Base-by-base conservation (phyloP, 1,140 invertebrate genomes). In the Rhagoletis pomonella region DNA sequence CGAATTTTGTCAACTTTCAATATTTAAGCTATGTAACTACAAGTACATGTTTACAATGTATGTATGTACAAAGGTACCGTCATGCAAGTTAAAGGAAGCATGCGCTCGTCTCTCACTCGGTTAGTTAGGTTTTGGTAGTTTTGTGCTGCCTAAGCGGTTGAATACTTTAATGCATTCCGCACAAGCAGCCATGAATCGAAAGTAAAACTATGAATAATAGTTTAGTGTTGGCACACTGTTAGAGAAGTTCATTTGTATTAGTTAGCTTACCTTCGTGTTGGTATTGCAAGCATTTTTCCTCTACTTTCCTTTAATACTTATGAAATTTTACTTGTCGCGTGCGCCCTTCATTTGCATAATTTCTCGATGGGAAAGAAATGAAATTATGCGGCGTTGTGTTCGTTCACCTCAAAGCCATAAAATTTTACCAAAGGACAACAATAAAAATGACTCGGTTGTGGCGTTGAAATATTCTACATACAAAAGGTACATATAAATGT, bases 201-300 rank as follows among this genome's bases (percentile, higher is more conserved):
- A 81, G 44, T 81, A 55, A 81, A 81, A 55, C 47, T 55, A 81
- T 81, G 73, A 81, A 81, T 81, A 81, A 81, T 81, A 81, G 73
- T 81, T 81, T 58, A 55, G 7, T 81, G 44, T 81, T 81, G 47
- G 73, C 73, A 55, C 47, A 55, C 73, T 55, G 50, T 47, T 55
- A 69, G n/a, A n/a, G 67, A 55, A 55, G 73, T 55, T 55, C 19
- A 55, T 81, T 81, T 6, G 17, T 62, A 62, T 6, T 62, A 62
- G 60, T 62, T n/a, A 12, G 60, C 17, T 55, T 10, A 44, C n/a
- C 14, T 12, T 19, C 42, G 73, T 81, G 73, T 29, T 81, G 47
- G 73, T 9, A 55, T 73, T 73, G 12, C 14, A 47, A 19, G 69
- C 69, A 73, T 73, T n/a, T n/a, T n/a, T n/a, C n/a, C n/a, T n/a